Base-by-base conservation (phyloP, 53 echinoderm and acorn worm species). In the Paracentrotus lividus region DNA sequence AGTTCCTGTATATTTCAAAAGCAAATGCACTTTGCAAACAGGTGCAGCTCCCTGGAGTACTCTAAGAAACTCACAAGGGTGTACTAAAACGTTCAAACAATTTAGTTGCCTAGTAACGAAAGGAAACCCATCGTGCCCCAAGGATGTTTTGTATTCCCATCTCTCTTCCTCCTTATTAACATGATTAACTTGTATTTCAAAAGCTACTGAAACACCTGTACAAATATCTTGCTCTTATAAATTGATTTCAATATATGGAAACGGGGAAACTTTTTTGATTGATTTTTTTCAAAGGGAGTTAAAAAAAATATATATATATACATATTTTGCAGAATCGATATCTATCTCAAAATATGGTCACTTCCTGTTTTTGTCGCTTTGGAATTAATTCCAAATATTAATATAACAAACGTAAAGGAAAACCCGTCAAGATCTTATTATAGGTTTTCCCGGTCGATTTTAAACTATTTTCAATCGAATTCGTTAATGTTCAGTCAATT, bases 61-160 rank as follows among this genome's bases (percentile, higher is more conserved):
- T 27, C 15, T 40, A 40, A 15, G 21, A 36, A 40, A 72, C 21
- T 20, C 12, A 36, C 2, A 40, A 36, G 72, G 6, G 32, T 18
- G 36, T 9, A 38, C 16, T 72, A 72, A 72, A 36, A 72, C 36
- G 72, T 72, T 72, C 40, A 72, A 72, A 72, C 72, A 72, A 40
- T 72, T 72, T 20, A 38, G 38, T 72, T 40, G 40, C 72, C 18
- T 72, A 18, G 72, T 40, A 72, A 72, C 72, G 72, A 20, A 21
- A 40, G 72, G 38, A 72, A 72, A 40, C 40, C 40, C 72, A 38
- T 16, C 72, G 72, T 72, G 72, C 20, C 72, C 72, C 36, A 20
- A 20, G 40, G 72, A n/a, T n/a, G n/a, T 18, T 15, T 20, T 1
- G 72, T 18, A 38, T 72, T 6, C 9, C 67, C 33, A 32, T 13